A percentile compares a stretch with the other conserved stretches of the same genome.
Conservation (phyloP, 2,888 invertebrate genomes). For the Bellardia pandia region DNA sequence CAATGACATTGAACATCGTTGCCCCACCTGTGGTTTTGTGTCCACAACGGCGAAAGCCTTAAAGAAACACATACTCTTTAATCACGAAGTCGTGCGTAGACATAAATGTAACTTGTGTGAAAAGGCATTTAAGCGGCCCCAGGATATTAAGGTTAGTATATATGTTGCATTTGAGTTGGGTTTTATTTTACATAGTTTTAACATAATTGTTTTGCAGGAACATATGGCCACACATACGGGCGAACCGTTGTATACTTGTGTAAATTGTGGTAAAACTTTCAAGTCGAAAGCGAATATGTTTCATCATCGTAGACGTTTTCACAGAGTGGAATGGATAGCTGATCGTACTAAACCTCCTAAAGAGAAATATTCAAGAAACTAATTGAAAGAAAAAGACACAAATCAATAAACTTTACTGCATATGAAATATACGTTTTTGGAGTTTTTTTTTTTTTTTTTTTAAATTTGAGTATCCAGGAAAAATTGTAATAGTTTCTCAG, state of each 20-base stretch:
- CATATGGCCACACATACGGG: constrained; percentile 82
- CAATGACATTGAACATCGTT: constrained; percentile 73
- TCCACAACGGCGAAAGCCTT: constrained; percentile 80
- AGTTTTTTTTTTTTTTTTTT: not conserved
- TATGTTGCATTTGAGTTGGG: not conserved
- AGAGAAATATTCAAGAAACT: constrained; percentile 66
- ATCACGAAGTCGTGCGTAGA: constrained; percentile 79
- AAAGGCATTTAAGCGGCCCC: constrained; percentile 81
- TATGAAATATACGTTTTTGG: not conserved
- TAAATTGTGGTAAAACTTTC: constrained; percentile 80
- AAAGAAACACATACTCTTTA: constrained; percentile 80
- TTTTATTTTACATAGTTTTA: not conserved
- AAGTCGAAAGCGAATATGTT: constrained; percentile 81
- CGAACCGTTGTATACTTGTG: constrained; percentile 80
- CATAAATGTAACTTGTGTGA: constrained; percentile 82
- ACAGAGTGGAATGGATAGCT: constrained; percentile 82
- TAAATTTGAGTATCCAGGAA: too few relatives aligned
- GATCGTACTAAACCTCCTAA: constrained; percentile 67
- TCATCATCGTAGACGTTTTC: constrained; percentile 81
- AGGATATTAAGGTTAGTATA: constrained; percentile 63
- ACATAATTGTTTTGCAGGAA: constrained; percentile 76
- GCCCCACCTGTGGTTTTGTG: constrained; percentile 79
- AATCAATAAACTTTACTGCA: constrained; percentile 14
- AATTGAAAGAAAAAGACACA: not conserved
- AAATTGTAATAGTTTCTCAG: too few relatives aligned